These are phyloP conservation scores for Erythrolamprus reginae DNA, from an alignment of 2,113 vertebrate genomes.

Conservation along the genomic window DNA sequence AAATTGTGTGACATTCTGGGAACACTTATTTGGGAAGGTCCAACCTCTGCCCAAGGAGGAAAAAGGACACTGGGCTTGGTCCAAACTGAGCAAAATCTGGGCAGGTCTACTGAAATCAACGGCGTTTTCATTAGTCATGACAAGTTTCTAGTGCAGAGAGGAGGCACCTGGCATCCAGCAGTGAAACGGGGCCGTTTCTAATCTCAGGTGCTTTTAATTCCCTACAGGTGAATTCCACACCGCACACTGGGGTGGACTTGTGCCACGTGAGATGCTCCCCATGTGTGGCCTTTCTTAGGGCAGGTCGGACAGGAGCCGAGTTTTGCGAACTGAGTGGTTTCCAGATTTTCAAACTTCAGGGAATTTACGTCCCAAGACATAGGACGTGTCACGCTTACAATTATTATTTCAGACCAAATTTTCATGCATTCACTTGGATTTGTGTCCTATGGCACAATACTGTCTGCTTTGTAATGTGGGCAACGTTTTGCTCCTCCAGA, in stretches of 20 bases:
- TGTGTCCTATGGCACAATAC: not conserved
- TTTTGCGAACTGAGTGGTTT: not conserved
- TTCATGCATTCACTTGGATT: not conserved
- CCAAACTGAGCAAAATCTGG: not conserved
- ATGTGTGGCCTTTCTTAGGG: not conserved
- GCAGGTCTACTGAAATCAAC: not conserved
- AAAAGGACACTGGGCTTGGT: not conserved
- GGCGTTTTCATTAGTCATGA: not conserved
- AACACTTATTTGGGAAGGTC: conserved; percentile 32
- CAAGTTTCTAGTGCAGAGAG: not conserved
- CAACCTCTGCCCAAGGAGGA: not conserved
- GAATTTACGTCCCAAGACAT: not conserved
- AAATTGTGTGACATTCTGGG: conserved; percentile 27
- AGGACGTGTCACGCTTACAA: not conserved
- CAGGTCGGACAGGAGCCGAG: not conserved
- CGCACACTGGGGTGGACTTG: not conserved
- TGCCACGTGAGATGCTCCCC: not conserved
- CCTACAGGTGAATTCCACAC: not conserved
- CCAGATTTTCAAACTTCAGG: not conserved
- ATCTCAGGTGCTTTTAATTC: not conserved
- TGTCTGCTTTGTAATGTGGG: not conserved
- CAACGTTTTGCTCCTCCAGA: not conserved
- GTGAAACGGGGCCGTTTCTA: not conserved
- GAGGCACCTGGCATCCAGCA: not conserved
- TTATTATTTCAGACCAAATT: not conserved